Conservation (phyloP, 2,113 vertebrate genomes). For the Bagarius yarrelli region DNA sequence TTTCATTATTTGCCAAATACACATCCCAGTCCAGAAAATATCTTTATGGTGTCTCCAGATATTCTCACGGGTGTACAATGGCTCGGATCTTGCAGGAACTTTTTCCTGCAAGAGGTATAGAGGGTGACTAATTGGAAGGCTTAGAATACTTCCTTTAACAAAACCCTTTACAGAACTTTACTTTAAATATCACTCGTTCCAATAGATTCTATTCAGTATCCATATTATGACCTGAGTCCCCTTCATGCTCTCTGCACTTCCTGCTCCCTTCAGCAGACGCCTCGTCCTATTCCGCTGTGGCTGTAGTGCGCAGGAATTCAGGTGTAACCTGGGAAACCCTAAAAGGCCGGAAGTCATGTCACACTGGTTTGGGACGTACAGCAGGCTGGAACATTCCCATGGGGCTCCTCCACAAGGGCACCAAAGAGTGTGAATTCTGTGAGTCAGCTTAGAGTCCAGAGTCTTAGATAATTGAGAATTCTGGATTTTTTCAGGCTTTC, state of each 20-base stretch:
- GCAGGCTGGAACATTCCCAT: conserved; percentile 89
- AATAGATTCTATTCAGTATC: neutral
- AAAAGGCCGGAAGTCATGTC: conserved; percentile 80
- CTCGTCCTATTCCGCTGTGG: conserved; percentile 77
- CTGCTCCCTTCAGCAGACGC: neutral
- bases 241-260: neutral
- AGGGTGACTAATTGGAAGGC: neutral
- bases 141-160: too few relatives aligned
- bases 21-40: neutral
- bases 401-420: conserved; percentile 69
- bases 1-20: neutral
- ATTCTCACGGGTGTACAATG: neutral
- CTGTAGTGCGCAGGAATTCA: conserved; percentile 75
- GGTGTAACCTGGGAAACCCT: conserved; percentile 74
- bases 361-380: conserved; percentile 75
- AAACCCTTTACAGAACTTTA: too few relatives aligned
- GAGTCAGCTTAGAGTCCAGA: conserved; percentile 54
- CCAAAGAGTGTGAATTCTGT: conserved; percentile 74
- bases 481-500: neutral
- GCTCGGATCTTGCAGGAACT: neutral
- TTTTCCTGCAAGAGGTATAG: neutral
- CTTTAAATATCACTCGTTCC: neutral
- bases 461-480: neutral
- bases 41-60: neutral
- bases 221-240: neutral